phyloP scores from a whole-genome alignment of 2,113 vertebrate species.

The Ictidomys tridecemlineatus region DNA sequence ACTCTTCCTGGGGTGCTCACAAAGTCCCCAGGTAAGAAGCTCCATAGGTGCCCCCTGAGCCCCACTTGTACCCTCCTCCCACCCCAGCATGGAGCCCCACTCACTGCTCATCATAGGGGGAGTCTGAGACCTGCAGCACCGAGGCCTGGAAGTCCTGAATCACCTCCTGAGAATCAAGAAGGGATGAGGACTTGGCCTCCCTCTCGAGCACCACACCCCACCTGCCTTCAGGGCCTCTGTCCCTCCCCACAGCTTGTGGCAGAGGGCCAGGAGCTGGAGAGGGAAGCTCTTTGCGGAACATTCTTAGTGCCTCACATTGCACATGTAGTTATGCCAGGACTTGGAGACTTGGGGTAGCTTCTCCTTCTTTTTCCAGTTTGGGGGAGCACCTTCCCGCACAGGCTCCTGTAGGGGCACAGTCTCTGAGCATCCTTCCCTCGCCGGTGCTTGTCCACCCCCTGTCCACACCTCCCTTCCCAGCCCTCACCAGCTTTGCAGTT shows the following conservation, averaged over 20 bases:
- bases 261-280: neutral
- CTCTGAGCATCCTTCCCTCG: neutral
- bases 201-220: neutral
- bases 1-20: neutral
- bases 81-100: constrained; percentile 13
- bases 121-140: constrained; percentile 90
- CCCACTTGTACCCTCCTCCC: neutral
- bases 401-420: constrained; percentile 85
- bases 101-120: constrained; percentile 91
- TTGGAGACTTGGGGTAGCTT: constrained; percentile 90
- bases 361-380: constrained; percentile 92
- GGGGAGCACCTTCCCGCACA: constrained; percentile 88
- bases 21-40: neutral
- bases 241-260: neutral
- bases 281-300: accelerated
- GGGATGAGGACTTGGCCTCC: neutral
- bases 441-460: neutral
- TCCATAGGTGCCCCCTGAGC: neutral
- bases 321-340: constrained; percentile 92
- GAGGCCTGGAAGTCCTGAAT: constrained; percentile 91
- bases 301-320: constrained; percentile 86
- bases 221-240: neutral
- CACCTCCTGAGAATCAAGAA: constrained; percentile 85
- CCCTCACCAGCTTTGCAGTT: neutral
- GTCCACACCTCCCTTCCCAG: neutral